Evolutionary conservation across 1,140 invertebrate species (phyloP).

Genomic region (Chlorops oryzae): DNA sequence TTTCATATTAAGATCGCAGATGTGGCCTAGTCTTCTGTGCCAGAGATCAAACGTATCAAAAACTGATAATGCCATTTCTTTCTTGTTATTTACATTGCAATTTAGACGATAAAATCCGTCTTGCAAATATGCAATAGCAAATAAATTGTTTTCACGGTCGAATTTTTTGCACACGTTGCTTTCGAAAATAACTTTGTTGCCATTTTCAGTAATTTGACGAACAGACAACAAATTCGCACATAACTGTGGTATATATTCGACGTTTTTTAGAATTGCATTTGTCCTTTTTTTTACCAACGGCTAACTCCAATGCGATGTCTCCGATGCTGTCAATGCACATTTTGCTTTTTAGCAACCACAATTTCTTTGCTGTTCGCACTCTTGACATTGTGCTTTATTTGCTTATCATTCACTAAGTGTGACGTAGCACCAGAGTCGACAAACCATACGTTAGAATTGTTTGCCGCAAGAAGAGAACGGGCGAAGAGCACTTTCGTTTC

Average conservation of each 20-base stretch:
- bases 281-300: not conserved
- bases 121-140: not conserved
- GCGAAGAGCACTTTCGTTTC: not conserved
- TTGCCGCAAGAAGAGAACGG: not conserved
- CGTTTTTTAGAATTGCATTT: constrained; percentile 1
- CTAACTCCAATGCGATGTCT: constrained; percentile 1
- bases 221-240: constrained; percentile 10
- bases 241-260: constrained; percentile 7
- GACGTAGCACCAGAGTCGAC: constrained; percentile 6
- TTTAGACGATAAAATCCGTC: constrained; percentile 9
- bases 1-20: constrained; percentile 5
- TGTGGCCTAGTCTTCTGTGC: constrained; percentile 20
- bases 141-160: constrained; percentile 15
- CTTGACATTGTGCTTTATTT: not conserved
- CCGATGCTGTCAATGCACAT: constrained; percentile 2
- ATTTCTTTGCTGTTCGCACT: constrained; percentile 12
- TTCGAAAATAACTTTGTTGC: not conserved
- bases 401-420: not conserved
- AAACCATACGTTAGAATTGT: not conserved
- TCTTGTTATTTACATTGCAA: not conserved
- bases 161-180: constrained; percentile 1
- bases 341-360: constrained; percentile 7
- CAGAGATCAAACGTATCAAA: constrained; percentile 10
- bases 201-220: constrained; percentile 2
- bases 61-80: not conserved